Conservation (phyloP, 1,140 invertebrate genomes). For the Plectus sambesii region DNA sequence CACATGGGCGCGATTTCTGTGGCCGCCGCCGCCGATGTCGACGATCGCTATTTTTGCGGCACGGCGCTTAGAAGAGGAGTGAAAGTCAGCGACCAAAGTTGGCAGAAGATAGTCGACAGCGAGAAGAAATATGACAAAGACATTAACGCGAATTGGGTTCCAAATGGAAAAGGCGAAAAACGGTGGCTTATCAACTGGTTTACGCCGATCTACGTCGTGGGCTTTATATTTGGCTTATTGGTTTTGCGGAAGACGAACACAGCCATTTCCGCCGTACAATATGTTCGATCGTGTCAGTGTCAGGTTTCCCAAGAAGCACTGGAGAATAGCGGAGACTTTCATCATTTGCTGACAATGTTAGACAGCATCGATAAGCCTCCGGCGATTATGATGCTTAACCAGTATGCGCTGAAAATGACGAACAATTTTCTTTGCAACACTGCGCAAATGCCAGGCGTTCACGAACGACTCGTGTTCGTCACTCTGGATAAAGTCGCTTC, state of each 20-base stretch:
- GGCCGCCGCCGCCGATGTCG: too few species aligned
- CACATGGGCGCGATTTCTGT: too few species aligned
- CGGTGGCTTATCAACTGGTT: too few species aligned
- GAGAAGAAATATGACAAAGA: too few species aligned
- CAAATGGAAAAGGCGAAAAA: too few species aligned
- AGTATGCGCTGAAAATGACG: constrained; percentile 44
- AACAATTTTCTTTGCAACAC: constrained; percentile 45
- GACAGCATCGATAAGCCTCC: constrained; percentile 35
- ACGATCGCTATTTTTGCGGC: too few species aligned
- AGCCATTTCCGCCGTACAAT: constrained; percentile 34
- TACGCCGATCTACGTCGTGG: constrained; percentile 29
- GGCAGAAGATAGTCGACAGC: too few species aligned
- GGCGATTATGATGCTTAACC: constrained; percentile 39
- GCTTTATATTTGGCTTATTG: constrained; percentile 35
- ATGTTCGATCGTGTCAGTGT: constrained; percentile 32
- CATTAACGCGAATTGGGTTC: too few species aligned
- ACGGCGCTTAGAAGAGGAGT: too few species aligned
- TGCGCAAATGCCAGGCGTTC: constrained; percentile 30
- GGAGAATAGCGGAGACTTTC: constrained; percentile 33
- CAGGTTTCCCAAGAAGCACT: constrained; percentile 32
- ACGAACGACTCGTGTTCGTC: constrained; percentile 41
- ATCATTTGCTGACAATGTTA: constrained; percentile 28
- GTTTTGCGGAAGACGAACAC: constrained; percentile 36
- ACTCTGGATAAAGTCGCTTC: constrained; percentile 38
- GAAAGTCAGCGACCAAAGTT: too few species aligned